Base-by-base conservation (phyloP, 2,113 vertebrate genomes). In the Chionodraco myersi region DNA sequence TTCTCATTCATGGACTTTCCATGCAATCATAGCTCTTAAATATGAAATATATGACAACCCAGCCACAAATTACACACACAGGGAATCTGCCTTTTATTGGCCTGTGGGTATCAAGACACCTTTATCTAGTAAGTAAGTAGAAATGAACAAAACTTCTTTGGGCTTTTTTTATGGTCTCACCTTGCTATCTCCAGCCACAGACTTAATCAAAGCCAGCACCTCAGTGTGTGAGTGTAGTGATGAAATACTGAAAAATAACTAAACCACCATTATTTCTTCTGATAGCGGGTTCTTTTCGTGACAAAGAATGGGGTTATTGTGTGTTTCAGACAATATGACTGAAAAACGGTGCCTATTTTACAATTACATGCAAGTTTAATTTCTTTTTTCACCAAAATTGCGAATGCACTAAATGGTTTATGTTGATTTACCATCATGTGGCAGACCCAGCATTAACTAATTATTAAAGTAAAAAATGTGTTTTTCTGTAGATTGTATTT, bases 171-270 rank as follows among this genome's bases (percentile, higher is more conserved):
- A 18, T 45, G 11, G 59, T 67, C 30, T 79, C 11, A 14, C 12
- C 10, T 49, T 54, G 44, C 74, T 88, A 86, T 89, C 86, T 86
- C 6, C n/a, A 58, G 75, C 86, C 85, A 74, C 82, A 90, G 72
- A 48, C 45, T 60, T n/a, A 60, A 87, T 82, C 86, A 77, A 70
- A 76, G 18, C 77, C 69, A 75, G 23, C 58, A 92, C 77, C 90
- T 90, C 36, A 67, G 16, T 70, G 36, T 68, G 34, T 36, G 58
- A 18, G 34, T 36, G n/a, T 67, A 30, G 18, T 36, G 72, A 79
- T 69, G 68, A 62, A 62, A 74, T 51, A 53, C 68, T 13, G 1
- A 49, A 56, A 48, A 71, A 73, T 5, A 52, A 26, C 13, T 18
- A 14, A 26, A 18, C 41, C 44, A 58, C 23, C 54, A 36, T 54